Conservation (phyloP, 2,113 vertebrate genomes). For the Benitochromis conjunctus region DNA sequence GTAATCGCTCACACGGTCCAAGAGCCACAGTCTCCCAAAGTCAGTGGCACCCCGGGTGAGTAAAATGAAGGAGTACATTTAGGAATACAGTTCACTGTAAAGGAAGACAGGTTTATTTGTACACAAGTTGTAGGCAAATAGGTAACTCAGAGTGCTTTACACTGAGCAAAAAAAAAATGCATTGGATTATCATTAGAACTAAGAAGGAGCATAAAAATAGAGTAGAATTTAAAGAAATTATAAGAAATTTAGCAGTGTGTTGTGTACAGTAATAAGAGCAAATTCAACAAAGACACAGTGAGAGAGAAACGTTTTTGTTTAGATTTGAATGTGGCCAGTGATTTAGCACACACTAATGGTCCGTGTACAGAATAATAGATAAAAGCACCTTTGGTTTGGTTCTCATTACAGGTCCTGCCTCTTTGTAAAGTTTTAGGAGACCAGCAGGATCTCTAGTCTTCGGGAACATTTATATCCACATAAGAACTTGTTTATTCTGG, state of each 20-base stretch:
- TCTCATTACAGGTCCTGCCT: background rate
- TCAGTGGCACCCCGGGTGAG: slow-evolving; percentile 13
- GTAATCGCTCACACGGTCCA: background rate
- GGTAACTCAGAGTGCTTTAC: background rate
- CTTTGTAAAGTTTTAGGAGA: background rate
- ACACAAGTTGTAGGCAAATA: fast-evolving
- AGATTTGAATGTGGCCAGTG: background rate
- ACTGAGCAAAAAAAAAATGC: background rate
- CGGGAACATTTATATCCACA: background rate
- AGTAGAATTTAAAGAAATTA: background rate
- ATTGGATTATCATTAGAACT: fast-evolving
- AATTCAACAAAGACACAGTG: background rate
- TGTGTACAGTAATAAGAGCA: background rate
- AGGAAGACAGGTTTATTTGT: background rate
- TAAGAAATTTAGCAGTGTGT: background rate
- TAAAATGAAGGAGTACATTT: background rate
- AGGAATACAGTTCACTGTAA: background rate
- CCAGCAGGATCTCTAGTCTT: background rate
- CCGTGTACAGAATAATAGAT: background rate
- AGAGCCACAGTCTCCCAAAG: background rate
- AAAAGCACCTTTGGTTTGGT: background rate
- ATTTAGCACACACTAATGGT: background rate
- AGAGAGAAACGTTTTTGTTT: background rate
- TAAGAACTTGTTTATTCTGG: background rate
- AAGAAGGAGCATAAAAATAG: background rate